Percentiles rank a stretch among this genome's conserved stretches.
Evolutionary conservation across 2,797 vertebrate species (phyloP).

Genomic region (Odontamblyopus lacepedii): DNA sequence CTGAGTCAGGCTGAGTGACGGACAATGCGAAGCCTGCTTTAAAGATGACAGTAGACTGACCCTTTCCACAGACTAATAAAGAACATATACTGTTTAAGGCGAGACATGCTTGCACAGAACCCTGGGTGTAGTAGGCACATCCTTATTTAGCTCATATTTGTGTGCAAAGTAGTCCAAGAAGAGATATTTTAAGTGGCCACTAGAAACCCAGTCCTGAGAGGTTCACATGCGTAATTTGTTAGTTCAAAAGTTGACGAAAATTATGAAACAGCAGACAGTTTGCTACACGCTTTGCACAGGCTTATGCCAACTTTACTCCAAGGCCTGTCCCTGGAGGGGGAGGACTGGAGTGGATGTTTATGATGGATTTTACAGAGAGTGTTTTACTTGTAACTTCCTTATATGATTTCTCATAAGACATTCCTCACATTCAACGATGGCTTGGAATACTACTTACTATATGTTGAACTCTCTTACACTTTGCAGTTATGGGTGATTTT

Average conservation of each 20-base stretch:
- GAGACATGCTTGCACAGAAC: conserved; percentile 8
- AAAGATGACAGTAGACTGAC: conserved; percentile 28
- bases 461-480: not conserved
- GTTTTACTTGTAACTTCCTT: conserved; percentile 11
- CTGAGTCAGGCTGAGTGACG: conserved; percentile 12
- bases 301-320: conserved; percentile 35
- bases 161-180: conserved; percentile 11
- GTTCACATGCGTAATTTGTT: conserved; percentile 17
- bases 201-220: conserved; percentile 10
- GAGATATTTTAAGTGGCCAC: conserved; percentile 15
- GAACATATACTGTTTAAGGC: conserved; percentile 13
- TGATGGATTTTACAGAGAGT: conserved; percentile 13
- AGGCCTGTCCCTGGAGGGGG: conserved; percentile 23
- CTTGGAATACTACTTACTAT: not conserved
- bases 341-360: conserved; percentile 17
- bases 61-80: conserved; percentile 7
- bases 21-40: not conserved
- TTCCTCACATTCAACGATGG: not conserved
- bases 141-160: conserved; percentile 20
- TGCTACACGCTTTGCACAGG: conserved; percentile 28
- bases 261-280: conserved; percentile 19
- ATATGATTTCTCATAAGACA: conserved; percentile 13
- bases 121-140: conserved; percentile 10
- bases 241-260: conserved; percentile 7
- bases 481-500: not conserved